Evolutionary conservation across 2,888 invertebrate species (phyloP).

Genomic region (Pteria penguin): DNA sequence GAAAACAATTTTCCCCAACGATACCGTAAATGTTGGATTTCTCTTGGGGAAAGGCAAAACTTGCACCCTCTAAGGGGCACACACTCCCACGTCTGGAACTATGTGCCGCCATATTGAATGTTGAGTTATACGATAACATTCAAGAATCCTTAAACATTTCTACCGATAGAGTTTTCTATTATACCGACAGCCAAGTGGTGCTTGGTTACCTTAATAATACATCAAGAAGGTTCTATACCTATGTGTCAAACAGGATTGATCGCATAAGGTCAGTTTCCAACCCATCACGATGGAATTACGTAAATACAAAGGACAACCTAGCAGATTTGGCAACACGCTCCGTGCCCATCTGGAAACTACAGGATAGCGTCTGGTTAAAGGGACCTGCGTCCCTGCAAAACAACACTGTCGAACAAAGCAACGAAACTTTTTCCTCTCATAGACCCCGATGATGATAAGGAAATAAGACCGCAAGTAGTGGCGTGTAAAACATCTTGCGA

Average conservation of each 20-base stretch:
- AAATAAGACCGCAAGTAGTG: too few relatives aligned
- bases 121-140: slow-evolving; percentile 40
- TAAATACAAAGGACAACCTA: slow-evolving; percentile 40
- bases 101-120: slow-evolving; percentile 48
- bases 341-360: slow-evolving; percentile 14
- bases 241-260: slow-evolving; percentile 40
- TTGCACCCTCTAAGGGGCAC: slow-evolving; percentile 49
- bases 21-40: slow-evolving; percentile 23
- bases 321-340: slow-evolving; percentile 48
- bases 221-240: slow-evolving; percentile 35
- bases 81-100: slow-evolving; percentile 52
- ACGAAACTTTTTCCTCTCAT: too few relatives aligned
- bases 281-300: slow-evolving; percentile 28
- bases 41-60: slow-evolving; percentile 47
- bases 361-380: slow-evolving; percentile 23
- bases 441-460: too few relatives aligned
- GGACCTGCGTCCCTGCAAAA: slow-evolving; percentile 40
- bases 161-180: slow-evolving; percentile 40
- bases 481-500: too few relatives aligned
- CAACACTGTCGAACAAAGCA: too few relatives aligned
- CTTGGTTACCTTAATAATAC: slow-evolving; percentile 41
- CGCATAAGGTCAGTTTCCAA: slow-evolving; percentile 28
- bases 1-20: slow-evolving; percentile 3
- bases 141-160: slow-evolving; percentile 34
- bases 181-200: slow-evolving; percentile 52